Percentiles rank a stretch among this genome's conserved stretches.
These are phyloP conservation scores for Orthonychiurus folsomi DNA, from an alignment of 2,888 invertebrate species.

Conservation along the genomic window DNA sequence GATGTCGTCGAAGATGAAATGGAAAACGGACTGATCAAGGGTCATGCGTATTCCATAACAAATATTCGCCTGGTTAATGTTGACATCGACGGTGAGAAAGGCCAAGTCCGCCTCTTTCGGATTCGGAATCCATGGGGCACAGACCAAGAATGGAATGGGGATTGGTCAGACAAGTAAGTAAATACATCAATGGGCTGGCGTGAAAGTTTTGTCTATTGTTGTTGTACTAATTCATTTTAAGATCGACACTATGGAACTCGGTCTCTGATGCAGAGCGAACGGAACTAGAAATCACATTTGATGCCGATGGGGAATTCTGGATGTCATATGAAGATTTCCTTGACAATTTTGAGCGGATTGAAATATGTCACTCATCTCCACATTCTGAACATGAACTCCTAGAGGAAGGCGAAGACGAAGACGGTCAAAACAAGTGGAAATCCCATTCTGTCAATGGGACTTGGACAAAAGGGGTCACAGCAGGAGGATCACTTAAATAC, in stretches of 20 bases:
- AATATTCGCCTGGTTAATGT: not conserved
- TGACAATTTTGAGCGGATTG: slow-evolving; percentile 48
- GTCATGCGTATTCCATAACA: slow-evolving; percentile 3
- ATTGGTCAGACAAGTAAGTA: slow-evolving; percentile 64
- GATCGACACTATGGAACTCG: too few species aligned
- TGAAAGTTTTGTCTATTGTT: too few species aligned
- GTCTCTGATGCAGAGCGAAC: slow-evolving; percentile 46
- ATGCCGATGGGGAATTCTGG: slow-evolving; percentile 55
- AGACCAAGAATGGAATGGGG: slow-evolving; percentile 61
- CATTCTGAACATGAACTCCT: slow-evolving; percentile 45
- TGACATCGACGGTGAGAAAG: not conserved
- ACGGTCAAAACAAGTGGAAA: slow-evolving; percentile 73
- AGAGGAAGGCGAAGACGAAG: not conserved
- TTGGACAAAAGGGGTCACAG: slow-evolving; percentile 84
- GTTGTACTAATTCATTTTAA: too few species aligned
- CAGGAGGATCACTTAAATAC: slow-evolving; percentile 59
- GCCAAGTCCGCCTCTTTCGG: slow-evolving; percentile 2
- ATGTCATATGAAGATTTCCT: slow-evolving; percentile 50
- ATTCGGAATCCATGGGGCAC: slow-evolving; percentile 60
- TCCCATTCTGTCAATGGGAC: slow-evolving; percentile 85
- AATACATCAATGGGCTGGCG: too few species aligned
- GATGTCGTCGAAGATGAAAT: not conserved
- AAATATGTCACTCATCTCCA: slow-evolving; percentile 52
- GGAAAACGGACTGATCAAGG: not conserved
- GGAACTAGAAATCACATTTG: slow-evolving; percentile 47